Evolutionary conservation across 2,888 invertebrate genomes (phyloP), one percentile per base, ranked within the genome.

Genomic region (Crematogaster levior): DNA sequence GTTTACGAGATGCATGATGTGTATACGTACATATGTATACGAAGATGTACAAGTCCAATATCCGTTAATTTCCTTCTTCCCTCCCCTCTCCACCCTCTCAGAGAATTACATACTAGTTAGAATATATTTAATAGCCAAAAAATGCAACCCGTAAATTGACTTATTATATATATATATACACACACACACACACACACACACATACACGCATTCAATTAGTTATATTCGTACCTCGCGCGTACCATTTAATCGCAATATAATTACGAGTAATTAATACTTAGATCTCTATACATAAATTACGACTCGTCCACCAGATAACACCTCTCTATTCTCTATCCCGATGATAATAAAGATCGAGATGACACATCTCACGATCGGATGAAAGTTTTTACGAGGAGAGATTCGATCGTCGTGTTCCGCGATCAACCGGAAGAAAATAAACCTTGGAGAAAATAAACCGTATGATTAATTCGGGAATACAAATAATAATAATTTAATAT

Each of bases 141-240:
- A 90, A 84, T 90, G 84, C 79, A 89, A 89, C 85, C 84, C 83
- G 83, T 88, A 88, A 83, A 84, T 90, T 86, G 85, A 88, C 84
- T 86, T 66, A 73, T 66, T 74, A 65, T 46, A 65, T 46, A 63
- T 24, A 24, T 7, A 24, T 18, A 63, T 18, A 18, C 9, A 43
- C 6, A 27, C 24, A 43, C 18, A 24, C 3, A 24, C 24, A 40
- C 6, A 2, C 37, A 37, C 21, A 24, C 37, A 60, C 61, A 21
- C 37, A 60, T 37, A 21, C 37, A 40, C 63, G 6, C 90, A 89
- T 63, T 84, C 58, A 84, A 70, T 86, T 86, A 85, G 82, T 85
- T 90, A 88, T 77, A 85, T 88, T 82, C 86, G 83, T 84, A 88
- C 10, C 37, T 56, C 72, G 10, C 37, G 53, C 53, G 65, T 40